These are phyloP conservation scores for Conomelus anceps DNA, from an alignment of 2,888 invertebrate species.

Conservation along the genomic window DNA sequence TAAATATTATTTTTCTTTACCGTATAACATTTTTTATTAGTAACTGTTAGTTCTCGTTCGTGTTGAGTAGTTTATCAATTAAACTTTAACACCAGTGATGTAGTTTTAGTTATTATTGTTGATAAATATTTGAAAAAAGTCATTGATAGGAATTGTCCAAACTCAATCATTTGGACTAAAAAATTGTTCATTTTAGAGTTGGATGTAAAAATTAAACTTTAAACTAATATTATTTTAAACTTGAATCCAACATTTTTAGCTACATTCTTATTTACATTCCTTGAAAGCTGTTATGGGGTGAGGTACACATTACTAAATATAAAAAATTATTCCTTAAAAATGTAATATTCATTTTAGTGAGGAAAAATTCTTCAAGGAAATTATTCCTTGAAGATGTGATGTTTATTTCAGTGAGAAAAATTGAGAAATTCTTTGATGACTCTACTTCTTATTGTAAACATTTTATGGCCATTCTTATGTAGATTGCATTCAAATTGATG, in stretches of 20 bases:
- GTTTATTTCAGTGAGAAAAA: too few relatives aligned
- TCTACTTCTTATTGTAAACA: too few relatives aligned
- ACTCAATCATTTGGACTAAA: not conserved
- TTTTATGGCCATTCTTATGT: too few relatives aligned
- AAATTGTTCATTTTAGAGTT: not conserved
- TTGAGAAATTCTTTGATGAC: too few relatives aligned
- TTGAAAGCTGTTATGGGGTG: not conserved
- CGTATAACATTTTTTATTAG: not conserved
- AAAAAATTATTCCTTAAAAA: too few relatives aligned
- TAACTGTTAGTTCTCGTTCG: not conserved
- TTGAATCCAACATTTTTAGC: too few relatives aligned
- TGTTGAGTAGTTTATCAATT: not conserved
- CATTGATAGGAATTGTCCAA: not conserved
- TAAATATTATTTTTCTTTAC: not conserved
- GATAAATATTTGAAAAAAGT: not conserved
- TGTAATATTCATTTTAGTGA: too few relatives aligned
- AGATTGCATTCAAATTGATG: too few relatives aligned
- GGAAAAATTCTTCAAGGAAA: too few relatives aligned
- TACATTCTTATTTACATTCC: not conserved
- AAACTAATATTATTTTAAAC: too few relatives aligned
- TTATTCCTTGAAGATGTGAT: too few relatives aligned
- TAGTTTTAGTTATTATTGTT: not conserved
- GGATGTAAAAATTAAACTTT: not conserved
- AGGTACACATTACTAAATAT: too few relatives aligned
- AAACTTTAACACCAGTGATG: not conserved